A percentile compares a stretch with the other conserved stretches of the same genome.
phyloP scores from a whole-genome alignment of 2,888 invertebrate genomes.

The Thymelicus lineola region DNA sequence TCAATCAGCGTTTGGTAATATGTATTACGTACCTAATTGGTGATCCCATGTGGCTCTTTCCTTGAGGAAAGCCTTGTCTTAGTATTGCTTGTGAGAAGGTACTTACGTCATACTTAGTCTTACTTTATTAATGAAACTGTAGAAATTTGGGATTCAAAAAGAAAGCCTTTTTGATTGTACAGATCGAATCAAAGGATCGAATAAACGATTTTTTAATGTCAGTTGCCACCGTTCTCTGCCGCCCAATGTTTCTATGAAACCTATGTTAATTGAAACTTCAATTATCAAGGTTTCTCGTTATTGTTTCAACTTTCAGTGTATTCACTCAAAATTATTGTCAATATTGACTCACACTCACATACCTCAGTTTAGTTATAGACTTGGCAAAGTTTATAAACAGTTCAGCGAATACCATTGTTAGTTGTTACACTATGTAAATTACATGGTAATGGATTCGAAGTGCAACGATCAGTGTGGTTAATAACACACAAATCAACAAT shows the following conservation, averaged over 20 bases:
- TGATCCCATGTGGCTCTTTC: not conserved
- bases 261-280: too few relatives aligned
- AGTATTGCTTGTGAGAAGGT: too few relatives aligned
- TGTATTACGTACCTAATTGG: constrained; percentile 18
- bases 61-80: not conserved
- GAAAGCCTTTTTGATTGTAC: too few relatives aligned
- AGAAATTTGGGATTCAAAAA: too few relatives aligned
- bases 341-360: not conserved
- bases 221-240: too few relatives aligned
- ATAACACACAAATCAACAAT: too few relatives aligned
- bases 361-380: not conserved
- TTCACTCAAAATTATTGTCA: not conserved
- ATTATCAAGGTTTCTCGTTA: too few relatives aligned
- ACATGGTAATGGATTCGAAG: constrained; percentile 16
- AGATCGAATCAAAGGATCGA: too few relatives aligned
- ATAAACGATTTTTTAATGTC: too few relatives aligned
- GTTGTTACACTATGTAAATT: constrained; percentile 16
- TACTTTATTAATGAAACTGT: too few relatives aligned
- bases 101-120: too few relatives aligned
- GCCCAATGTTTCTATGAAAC: too few relatives aligned
- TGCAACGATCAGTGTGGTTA: constrained; percentile 23
- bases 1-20: constrained; percentile 5
- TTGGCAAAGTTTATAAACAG: constrained; percentile 19
- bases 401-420: constrained; percentile 18
- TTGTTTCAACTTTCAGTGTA: not conserved